Evolutionary conservation across 2,888 invertebrate genomes (phyloP), one percentile per base, ranked within the genome.

Genomic region (Oligia strigilis): DNA sequence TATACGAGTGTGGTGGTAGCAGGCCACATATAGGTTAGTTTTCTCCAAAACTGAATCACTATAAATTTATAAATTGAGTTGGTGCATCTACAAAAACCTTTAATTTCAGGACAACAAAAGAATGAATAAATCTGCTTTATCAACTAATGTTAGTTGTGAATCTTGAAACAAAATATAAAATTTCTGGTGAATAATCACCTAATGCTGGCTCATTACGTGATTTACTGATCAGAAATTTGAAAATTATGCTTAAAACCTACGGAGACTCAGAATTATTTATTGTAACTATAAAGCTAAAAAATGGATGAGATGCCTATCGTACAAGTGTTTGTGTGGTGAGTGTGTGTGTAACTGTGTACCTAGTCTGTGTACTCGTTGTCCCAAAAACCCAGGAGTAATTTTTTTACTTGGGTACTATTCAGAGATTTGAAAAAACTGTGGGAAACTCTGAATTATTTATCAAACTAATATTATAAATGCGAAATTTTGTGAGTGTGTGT

Each of bases 1-100:
- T 78, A 76, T 72, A 72, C 36, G 19, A 62, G 13, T 76, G 14
- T 77, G 64, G 43, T 62, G 55, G 73, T 49, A 52, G 49, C 13
- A 79, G 4, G 14, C 70, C 19, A 43, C 55, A n/a, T 40, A 46
- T 13, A 46, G 46, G 29, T 8, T 9, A 14, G 14, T 8, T 1
- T 14, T 4, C 0, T 46, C 36, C 1, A 40, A 81, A 81, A 60
- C 78, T 49, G 58, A 29, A 70, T 58, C 40, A 62, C 40, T 29
- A 14, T n/a, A n/a, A n/a, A n/a, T 52, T 64, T 43, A 43, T 64
- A 43, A 29, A 40, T n/a, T 72, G 14, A 40, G 23, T 6, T 23
- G 1, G 23, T 40, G 1, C 65, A 23, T 6, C 11, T 65, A 36
- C 11, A 65, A 66, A 40, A 23, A 66, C 6, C 14, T 14, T n/a